Evolutionary conservation across 2,113 vertebrate genomes (phyloP), one percentile per base, ranked within the genome.

Genomic region (Mesoclemmys tuberculata): DNA sequence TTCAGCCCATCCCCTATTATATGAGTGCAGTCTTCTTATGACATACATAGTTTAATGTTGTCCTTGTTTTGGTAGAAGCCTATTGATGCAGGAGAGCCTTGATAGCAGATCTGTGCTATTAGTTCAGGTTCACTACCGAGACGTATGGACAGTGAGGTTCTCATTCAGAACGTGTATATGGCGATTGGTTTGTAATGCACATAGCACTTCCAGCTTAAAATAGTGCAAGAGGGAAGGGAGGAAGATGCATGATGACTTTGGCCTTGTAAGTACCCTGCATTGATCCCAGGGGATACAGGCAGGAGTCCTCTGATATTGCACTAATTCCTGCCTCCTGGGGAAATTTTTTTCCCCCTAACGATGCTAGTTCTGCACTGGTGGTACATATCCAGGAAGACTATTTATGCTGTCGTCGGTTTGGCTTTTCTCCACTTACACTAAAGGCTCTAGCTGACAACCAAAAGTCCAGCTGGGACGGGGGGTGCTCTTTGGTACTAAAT

Each of bases 81-180:
- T 6, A 0, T 1, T 3, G 24, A 74, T 55, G 52, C 54, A 83
- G 84, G 31, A 16, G 56, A 90, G 74, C 24, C 56, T 1, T 6
- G 58, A 38, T 71, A 56, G 48, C n/a, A 56, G 78, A 61, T 82
- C 95, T 84, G 93, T 68, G 71, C 71, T 83, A 56, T 88, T 92
- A 90, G 86, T 93, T 94, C 77, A 35, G 80, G 52, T 38, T 77
- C 75, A 35, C 44, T 92, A 1, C n/a, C 85, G 21, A 75, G 10
- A 1, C 1, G 48, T 3, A 3, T 0, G 0, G 21, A 55, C 61
- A 52, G 1, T 11, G 2, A 26, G 1, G 10, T 6, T 49, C 49
- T 61, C 84, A 79, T 75, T 74, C 1, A 61, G 6, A 8, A 5
- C 0, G 27, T 13, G 13, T n/a, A 16, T 1, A 35, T 0, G 10